Evolutionary conservation across 2,888 invertebrate species (phyloP).

Genomic region (Caenorhabditis macrosperma): DNA sequence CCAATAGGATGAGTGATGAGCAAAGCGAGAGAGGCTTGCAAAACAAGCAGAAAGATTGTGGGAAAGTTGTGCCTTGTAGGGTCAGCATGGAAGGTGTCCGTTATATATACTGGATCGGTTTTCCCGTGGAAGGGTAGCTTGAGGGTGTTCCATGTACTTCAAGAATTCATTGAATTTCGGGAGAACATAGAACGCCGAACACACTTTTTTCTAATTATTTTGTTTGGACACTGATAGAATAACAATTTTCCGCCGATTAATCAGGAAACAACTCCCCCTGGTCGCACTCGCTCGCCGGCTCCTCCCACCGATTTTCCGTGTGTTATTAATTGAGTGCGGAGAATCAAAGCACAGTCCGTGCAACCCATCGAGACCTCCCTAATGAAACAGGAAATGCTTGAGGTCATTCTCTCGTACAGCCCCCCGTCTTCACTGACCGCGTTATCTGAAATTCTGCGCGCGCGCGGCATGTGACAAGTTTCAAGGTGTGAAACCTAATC

Average conservation of each 20-base stretch:
- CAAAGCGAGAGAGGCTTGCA: background rate
- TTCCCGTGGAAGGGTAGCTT: constrained; percentile 27
- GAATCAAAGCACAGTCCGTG: constrained; percentile 23
- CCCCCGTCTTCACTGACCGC: background rate
- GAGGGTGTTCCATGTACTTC: constrained; percentile 49
- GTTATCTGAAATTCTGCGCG: constrained; percentile 43
- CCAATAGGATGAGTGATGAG: background rate
- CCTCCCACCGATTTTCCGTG: constrained; percentile 18
- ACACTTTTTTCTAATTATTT: constrained; percentile 46
- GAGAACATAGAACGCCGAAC: constrained; percentile 48
- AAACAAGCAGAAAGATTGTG: background rate
- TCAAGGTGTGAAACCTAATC: constrained; percentile 56
- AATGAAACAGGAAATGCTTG: background rate
- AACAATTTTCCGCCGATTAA: constrained; percentile 43
- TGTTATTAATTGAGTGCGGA: constrained; percentile 4
- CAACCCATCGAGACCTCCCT: background rate
- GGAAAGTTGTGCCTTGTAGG: background rate
- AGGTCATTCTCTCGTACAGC: constrained; percentile 7
- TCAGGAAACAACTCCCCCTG: constrained; percentile 47
- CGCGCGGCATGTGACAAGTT: constrained; percentile 51
- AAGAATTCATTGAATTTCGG: constrained; percentile 21
- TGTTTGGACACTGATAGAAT: constrained; percentile 47
- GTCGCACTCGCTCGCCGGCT: constrained; percentile 30
- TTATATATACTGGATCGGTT: constrained; percentile 32
- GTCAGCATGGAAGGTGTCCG: constrained; percentile 15